A percentile compares a stretch with the other conserved stretches of the same genome.
Conservation (phyloP, 2,888 invertebrate genomes). For the Perizoma affinitatum region DNA sequence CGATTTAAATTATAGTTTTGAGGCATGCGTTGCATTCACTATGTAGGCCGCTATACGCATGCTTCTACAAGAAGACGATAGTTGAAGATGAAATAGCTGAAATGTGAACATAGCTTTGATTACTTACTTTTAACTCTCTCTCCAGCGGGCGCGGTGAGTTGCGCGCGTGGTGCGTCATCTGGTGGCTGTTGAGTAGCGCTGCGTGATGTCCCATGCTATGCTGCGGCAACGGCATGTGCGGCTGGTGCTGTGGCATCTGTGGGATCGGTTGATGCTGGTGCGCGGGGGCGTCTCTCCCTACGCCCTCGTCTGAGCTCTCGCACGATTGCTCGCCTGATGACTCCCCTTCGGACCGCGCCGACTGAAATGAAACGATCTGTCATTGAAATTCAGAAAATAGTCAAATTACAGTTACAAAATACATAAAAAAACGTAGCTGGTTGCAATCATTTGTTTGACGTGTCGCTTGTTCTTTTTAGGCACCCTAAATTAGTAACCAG, state of each 20-base stretch:
- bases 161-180: slow-evolving; percentile 64
- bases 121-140: slow-evolving; percentile 69
- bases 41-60: too few species aligned
- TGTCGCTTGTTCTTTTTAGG: too few species aligned
- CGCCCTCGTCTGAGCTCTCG: slow-evolving; percentile 79
- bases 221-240: slow-evolving; percentile 48
- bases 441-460: too few species aligned
- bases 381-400: too few species aligned
- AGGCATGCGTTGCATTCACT: too few species aligned
- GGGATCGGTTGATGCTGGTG: slow-evolving; percentile 56
- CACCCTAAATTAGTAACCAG: too few species aligned
- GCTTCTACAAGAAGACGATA: too few species aligned
- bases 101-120: background rate
- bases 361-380: slow-evolving; percentile 52
- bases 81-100: too few species aligned
- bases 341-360: slow-evolving; percentile 77
- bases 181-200: slow-evolving; percentile 55
- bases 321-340: slow-evolving; percentile 78
- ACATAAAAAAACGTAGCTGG: too few species aligned
- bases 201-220: slow-evolving; percentile 61
- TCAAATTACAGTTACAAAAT: too few species aligned
- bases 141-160: slow-evolving; percentile 72
- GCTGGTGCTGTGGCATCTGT: slow-evolving; percentile 46
- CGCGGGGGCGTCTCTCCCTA: slow-evolving; percentile 70
- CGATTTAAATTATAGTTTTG: too few species aligned